Base-by-base conservation (phyloP, 1,140 invertebrate species). In the Rhynchophorus ferrugineus region DNA sequence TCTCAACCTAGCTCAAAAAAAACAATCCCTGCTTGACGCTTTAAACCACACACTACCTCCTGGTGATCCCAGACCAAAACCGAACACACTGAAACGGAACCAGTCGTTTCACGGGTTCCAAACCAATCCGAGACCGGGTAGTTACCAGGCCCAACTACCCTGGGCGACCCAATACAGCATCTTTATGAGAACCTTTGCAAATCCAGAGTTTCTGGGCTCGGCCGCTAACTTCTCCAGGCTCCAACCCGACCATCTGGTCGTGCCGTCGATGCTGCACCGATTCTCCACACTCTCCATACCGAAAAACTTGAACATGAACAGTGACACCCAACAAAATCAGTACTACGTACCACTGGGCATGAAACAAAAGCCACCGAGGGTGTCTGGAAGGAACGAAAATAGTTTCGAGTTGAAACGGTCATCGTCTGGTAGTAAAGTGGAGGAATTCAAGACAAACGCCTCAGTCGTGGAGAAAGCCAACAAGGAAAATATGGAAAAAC, bases 91-190 rank as follows among this genome's bases (percentile, higher is more conserved):
- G 14, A 60, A 66, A 56, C 54, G 68, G 20, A 60, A 69, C 49
- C 65, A 68, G 57, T 68, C 68, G 8, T 69, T 69, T 44, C 58
- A 62, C 37, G 68, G 68, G 14, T 69, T 69, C 48, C 62, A 65
- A 57, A 60, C 48, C 14, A 55, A 16, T 43, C 37, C 17, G 13
- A 17, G 36, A 19, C 19, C 11, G 14, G 34, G 17, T 42, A 19
- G 18, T 20, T 34, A 44, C 21, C 43, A 46, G 14, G 44, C 44
- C n/a, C 50, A 53, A 16, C 34, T 51, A 24, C 43, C 37, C 16
- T 54, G 51, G 51, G 51, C 51, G 13, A 54, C 51, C 9, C 51
- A 54, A 19, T 51, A 57, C 38, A 47, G 37, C 20, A 51, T 52
- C 13, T 47, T 53, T 20, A 56, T 50, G 54, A 50, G 51, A 13